Conservation (phyloP, 2,113 vertebrate genomes). For the Tetrax tetrax region DNA sequence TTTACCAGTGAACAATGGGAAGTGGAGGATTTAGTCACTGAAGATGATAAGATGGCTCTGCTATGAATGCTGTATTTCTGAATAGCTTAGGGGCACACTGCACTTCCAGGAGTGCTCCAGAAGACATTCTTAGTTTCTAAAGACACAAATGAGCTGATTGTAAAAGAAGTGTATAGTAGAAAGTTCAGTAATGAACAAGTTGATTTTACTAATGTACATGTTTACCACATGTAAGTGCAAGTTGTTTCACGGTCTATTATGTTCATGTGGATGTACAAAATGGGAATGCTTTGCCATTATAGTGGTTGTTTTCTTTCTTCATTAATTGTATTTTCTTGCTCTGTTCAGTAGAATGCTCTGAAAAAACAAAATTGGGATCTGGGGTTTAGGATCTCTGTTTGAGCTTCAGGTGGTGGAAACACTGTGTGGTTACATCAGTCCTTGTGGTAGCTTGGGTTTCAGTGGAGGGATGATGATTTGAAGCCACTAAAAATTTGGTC, state of each 20-base stretch:
- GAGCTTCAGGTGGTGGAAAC: neutral
- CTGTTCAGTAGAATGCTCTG: neutral
- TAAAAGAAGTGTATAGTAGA: constrained; percentile 27
- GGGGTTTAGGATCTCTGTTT: neutral
- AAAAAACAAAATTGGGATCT: neutral
- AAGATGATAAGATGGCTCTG: neutral
- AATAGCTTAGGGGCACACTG: constrained; percentile 32
- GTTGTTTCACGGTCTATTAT: constrained; percentile 43
- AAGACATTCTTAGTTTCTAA: neutral
- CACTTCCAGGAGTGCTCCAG: neutral
- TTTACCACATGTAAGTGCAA: constrained; percentile 51
- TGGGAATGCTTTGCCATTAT: constrained; percentile 56
- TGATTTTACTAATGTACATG: constrained; percentile 11
- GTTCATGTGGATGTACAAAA: constrained; percentile 55
- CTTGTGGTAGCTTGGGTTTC: neutral
- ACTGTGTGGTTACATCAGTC: neutral
- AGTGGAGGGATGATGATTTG: neutral
- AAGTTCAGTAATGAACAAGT: constrained; percentile 21
- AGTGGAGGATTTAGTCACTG: neutral
- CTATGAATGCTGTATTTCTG: constrained; percentile 41
- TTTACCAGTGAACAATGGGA: constrained; percentile 36
- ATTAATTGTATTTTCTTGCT: neutral
- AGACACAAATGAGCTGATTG: constrained; percentile 4
- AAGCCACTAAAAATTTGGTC: neutral
- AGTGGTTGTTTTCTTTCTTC: constrained; percentile 30